Base-by-base conservation (phyloP, 2,888 invertebrate species). In the Pherbina coryleti region DNA sequence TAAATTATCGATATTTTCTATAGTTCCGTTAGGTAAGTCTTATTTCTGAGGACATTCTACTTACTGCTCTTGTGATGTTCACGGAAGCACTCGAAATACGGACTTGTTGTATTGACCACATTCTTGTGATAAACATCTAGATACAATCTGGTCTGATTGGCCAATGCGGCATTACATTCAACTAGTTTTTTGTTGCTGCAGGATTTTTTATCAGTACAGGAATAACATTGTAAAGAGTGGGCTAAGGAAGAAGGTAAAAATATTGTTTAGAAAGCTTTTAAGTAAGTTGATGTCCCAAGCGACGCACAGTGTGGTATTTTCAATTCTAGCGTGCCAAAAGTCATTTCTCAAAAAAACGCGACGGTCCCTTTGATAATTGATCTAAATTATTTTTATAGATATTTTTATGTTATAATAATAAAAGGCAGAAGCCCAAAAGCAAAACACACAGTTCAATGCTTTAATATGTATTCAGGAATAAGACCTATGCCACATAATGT, bases 161-260 rank as follows among this genome's bases (percentile, higher is more conserved):
- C 84, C 53, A 77, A 73, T 0, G 0, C 2, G 9, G 55, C 51
- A 60, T 53, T 84, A 75, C 85, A 84, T 80, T 85, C 82, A 77
- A 80, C 78, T 78, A 81, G 78, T 19, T 72, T 77, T 17, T 82
- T 70, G 9, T 72, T 80, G 25, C 77, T 77, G 69, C 83, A 83
- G 60, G 79, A 76, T 19, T 81, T 57, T 11, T 78, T 75, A n/a
- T 37, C 71, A 8, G 62, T 19, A 28, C 84, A 84, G 11, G 66
- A 57, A 49, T 73, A 83, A 49, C 84, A 84, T 73, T 80, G 79
- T 0, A 83, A 22, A 0, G 82, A 76, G 28, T 77, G 44, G 31
- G 77, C 83, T 84, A 8, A 14, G 75, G n/a, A 4, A 5, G 3
- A 25, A 2, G 31, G 31, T n/a, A n/a, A n/a, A n/a, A n/a, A n/a